Evolutionary conservation across 2,113 vertebrate genomes (phyloP).

Genomic region (Albula goreensis): DNA sequence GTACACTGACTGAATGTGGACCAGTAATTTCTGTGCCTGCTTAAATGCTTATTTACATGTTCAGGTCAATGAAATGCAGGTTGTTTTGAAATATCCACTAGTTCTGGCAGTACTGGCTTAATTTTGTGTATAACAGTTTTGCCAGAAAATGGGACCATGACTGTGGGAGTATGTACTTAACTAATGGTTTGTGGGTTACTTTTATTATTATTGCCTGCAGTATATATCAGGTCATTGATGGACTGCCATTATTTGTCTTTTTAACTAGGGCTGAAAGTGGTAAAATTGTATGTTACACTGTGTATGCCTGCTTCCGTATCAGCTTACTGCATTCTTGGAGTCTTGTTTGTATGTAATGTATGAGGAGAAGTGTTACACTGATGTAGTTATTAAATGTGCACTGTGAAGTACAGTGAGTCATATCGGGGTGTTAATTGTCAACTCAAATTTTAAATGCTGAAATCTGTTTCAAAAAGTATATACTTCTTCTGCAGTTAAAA

Average conservation of each 20-base stretch:
- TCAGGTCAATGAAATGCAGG: background rate
- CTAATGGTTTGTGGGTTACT: background rate
- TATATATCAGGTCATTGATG: background rate
- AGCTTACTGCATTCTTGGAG: background rate
- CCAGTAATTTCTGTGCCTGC: background rate
- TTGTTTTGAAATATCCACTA: background rate
- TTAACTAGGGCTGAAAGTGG: background rate
- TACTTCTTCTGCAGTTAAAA: background rate
- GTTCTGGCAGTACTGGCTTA: background rate
- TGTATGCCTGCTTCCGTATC: background rate
- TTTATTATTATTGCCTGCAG: background rate
- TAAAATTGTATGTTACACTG: background rate
- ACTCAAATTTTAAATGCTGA: too few relatives aligned
- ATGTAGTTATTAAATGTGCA: background rate
- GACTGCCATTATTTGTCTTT: background rate
- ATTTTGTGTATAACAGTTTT: background rate
- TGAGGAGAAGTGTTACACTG: constrained; percentile 1
- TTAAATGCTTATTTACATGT: background rate
- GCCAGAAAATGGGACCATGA: background rate
- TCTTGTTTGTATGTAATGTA: background rate
- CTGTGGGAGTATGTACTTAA: background rate
- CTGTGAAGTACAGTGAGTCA: constrained; percentile 5
- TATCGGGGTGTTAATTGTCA: background rate
- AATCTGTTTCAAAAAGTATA: background rate
- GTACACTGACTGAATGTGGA: constrained; percentile 2